A percentile compares a stretch with the other conserved stretches of the same genome.
These are phyloP conservation scores for Mixornis gularis DNA, from an alignment of 2,113 vertebrate species.

Conservation along the genomic window DNA sequence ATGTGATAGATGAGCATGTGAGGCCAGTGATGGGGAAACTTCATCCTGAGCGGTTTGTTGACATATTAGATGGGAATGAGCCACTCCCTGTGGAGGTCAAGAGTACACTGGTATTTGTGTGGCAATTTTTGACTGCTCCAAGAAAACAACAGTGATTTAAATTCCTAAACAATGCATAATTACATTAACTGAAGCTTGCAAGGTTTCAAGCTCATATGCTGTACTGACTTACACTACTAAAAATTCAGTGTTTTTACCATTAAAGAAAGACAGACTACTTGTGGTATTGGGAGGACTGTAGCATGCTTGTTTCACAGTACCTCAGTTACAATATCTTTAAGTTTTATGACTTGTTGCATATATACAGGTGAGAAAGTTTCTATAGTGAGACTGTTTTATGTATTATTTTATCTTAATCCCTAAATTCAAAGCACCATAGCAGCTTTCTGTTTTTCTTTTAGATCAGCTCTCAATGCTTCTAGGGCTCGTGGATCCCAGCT, in stretches of 20 bases:
- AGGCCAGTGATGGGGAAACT: neutral
- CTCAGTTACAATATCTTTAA: neutral
- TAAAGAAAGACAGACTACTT: neutral
- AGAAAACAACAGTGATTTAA: neutral
- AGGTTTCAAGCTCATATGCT: neutral
- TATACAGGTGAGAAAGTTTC: neutral
- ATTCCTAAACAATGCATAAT: neutral
- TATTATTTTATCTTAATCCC: neutral
- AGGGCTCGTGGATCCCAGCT: neutral
- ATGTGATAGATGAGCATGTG: neutral
- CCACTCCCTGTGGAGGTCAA: slow-evolving; percentile 1
- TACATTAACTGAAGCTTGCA: neutral
- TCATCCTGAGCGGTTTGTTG: neutral
- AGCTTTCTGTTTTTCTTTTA: neutral
- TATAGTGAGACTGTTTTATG: neutral
- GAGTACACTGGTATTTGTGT: slow-evolving; percentile 11
- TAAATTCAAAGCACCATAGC: neutral
- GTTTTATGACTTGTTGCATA: neutral
- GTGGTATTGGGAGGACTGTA: neutral
- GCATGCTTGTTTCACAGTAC: neutral
- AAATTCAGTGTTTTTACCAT: neutral
- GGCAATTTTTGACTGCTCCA: neutral
- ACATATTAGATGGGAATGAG: neutral
- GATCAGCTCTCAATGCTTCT: neutral
- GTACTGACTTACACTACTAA: neutral